Base-by-base conservation (phyloP, 2,113 vertebrate genomes). In the Entomyzon cyanotis region DNA sequence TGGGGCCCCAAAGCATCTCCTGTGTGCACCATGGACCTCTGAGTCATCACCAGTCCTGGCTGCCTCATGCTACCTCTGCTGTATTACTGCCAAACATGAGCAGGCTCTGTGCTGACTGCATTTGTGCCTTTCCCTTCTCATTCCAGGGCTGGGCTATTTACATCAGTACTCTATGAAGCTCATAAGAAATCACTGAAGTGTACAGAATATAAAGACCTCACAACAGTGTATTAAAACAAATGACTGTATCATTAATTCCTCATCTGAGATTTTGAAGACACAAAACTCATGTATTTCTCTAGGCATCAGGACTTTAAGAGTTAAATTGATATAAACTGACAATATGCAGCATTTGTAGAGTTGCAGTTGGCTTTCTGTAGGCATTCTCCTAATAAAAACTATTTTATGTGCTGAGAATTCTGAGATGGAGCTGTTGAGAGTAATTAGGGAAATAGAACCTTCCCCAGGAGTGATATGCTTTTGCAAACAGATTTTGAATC, bases 1-100 rank as follows among this genome's bases (percentile, higher is more conserved):
- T 2, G 2, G 20, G 39, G 6, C 33, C 39, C 15, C 60, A 30
- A 2, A 55, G 33, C 60, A 28, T 44, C 15, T 44, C 41, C 41
- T 19, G 28, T 12, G 42, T 12, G 33, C 35, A 46, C 4, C 37
- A 11, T 27, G 52, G 31, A 30, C 30, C 58, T 56, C 62, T 10
- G 62, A 24, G 60, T 20, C 65, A 27, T 14, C 5, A 2, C 21
- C 71, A 1, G 0, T 15, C 28, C 49, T 0, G 0, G 10, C 42
- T 64, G 71, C 71, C 25, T 59, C 39, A 8, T 42, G 49, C 84
- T 28, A 1, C 33, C 20, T 1, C 35, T 47, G 67, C 84, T 64
- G 19, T 7, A 2, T 16, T 17, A 12, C 39, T 12, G 33, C 58
- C 63, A 87, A 35, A 22, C 15, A 21, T 8, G 49, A 53, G 62